phyloP scores from a whole-genome alignment of 1,140 invertebrate species.

The Pseudomyrmex flavicornis region DNA sequence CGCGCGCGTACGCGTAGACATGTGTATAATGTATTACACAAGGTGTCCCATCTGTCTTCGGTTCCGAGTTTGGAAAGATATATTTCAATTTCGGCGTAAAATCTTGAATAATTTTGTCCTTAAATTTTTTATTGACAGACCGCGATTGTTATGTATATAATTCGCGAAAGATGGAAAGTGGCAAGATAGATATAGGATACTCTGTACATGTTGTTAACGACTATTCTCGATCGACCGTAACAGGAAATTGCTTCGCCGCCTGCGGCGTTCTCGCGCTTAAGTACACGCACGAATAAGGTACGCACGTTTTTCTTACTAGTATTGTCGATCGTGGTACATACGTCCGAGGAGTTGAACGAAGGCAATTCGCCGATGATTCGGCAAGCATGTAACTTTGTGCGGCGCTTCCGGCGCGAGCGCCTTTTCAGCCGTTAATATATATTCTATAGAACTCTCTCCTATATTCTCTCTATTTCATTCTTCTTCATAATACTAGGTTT shows the following conservation, averaged over 20 bases:
- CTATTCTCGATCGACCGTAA: slow-evolving; percentile 48
- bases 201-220: slow-evolving; percentile 8
- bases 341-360: slow-evolving; percentile 45
- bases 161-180: neutral
- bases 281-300: slow-evolving; percentile 32
- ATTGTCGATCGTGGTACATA: slow-evolving; percentile 19
- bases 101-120: too few relatives aligned
- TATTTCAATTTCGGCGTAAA: too few relatives aligned
- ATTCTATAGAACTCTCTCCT: neutral
- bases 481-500: too few relatives aligned
- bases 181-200: neutral
- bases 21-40: neutral
- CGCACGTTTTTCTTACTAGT: slow-evolving; percentile 52
- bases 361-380: slow-evolving; percentile 57
- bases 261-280: slow-evolving; percentile 27
- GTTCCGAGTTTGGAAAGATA: neutral
- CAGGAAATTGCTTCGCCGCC: slow-evolving; percentile 58
- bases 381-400: slow-evolving; percentile 34
- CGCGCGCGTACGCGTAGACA: neutral
- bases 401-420: neutral
- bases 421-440: slow-evolving; percentile 36
- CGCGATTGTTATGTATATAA: neutral
- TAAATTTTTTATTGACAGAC: neutral
- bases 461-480: too few relatives aligned
- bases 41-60: neutral